Percentiles rank a stretch among this genome's conserved stretches.
phyloP scores from a whole-genome alignment of 2,797 vertebrate genomes.

The Catamblyrhynchus diadema region DNA sequence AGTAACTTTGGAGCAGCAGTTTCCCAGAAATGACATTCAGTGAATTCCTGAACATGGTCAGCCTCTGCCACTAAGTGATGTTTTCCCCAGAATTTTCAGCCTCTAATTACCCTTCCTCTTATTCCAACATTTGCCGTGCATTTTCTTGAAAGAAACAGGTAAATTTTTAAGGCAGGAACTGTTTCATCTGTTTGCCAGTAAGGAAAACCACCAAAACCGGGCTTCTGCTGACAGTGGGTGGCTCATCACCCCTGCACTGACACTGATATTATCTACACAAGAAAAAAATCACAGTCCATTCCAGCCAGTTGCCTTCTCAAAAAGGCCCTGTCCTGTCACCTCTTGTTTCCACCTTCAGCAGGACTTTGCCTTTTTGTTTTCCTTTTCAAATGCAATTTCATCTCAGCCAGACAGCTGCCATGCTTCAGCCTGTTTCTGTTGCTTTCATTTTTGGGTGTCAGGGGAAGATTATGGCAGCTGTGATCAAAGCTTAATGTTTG shows the following conservation, averaged over 20 bases:
- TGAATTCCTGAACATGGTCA: background rate
- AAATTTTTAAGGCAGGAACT: background rate
- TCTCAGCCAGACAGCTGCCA: background rate
- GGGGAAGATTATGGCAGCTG: background rate
- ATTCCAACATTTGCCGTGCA: background rate
- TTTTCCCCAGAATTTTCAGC: background rate
- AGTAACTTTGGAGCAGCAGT: background rate
- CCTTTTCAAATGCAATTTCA: background rate
- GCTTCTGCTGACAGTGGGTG: background rate
- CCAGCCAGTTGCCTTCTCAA: background rate
- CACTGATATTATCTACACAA: background rate
- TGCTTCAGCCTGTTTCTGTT: background rate
- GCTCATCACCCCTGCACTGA: background rate
- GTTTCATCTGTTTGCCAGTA: background rate
- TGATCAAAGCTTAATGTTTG: slow-evolving; percentile 15
- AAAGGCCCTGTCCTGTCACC: background rate
- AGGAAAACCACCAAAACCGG: background rate
- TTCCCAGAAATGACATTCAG: background rate
- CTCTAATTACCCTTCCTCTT: background rate
- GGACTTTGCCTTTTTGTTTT: background rate
- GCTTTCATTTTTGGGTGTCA: slow-evolving; percentile 5
- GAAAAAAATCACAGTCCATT: background rate
- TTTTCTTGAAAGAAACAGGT: background rate
- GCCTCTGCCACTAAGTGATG: background rate
- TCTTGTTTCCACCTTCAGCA: background rate